phyloP scores from a whole-genome alignment of 2,888 invertebrate genomes.

The Malthinus flaveolus region DNA sequence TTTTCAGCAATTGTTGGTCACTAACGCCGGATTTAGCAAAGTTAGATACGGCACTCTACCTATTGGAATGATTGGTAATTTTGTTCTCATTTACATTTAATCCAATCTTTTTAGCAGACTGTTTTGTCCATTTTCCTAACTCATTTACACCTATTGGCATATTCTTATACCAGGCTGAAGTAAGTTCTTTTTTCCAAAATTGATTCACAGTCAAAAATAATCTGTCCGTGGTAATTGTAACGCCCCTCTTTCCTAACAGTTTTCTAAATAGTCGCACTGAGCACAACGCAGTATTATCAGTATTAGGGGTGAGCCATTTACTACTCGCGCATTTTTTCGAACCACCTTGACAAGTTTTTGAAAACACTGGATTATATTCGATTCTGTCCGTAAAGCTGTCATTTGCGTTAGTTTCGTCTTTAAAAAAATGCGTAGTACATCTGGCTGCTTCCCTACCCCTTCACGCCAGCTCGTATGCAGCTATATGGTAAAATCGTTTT shows the following conservation, averaged over 20 bases:
- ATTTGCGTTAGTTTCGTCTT: not conserved
- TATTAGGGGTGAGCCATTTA: not conserved
- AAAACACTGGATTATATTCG: not conserved
- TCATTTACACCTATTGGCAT: not conserved
- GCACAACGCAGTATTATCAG: not conserved
- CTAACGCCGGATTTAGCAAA: not conserved
- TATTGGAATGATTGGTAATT: not conserved
- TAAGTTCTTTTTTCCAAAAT: not conserved
- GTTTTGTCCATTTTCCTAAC: not conserved
- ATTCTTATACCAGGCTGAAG: not conserved
- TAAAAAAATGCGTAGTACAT: not conserved
- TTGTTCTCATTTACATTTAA: not conserved
- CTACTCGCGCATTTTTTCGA: not conserved
- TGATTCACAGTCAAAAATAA: not conserved
- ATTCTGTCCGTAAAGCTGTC: not conserved
- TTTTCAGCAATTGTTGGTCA: not conserved
- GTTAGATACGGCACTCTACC: not conserved
- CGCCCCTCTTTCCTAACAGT: not conserved
- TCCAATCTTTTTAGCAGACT: not conserved
- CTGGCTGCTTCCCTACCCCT: not conserved
- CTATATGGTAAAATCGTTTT: not conserved
- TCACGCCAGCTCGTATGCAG: not conserved
- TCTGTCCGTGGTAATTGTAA: not conserved
- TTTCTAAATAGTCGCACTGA: not conserved
- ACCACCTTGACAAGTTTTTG: not conserved